These are phyloP conservation scores for Thysanoteuthis rhombus DNA, from an alignment of 2,888 invertebrate genomes.

Conservation along the genomic window DNA sequence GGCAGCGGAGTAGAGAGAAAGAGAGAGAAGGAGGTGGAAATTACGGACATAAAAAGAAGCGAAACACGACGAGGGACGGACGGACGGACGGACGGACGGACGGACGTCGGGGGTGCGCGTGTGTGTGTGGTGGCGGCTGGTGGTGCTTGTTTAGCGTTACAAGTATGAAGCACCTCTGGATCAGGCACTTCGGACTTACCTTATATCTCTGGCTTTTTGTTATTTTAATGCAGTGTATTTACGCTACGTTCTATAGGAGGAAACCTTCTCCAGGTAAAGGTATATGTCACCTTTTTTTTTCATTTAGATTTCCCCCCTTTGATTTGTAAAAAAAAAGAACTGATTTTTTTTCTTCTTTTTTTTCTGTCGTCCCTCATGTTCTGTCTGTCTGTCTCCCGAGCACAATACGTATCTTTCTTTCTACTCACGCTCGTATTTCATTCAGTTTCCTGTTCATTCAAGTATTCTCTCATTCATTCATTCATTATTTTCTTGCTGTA, in stretches of 20 bases:
- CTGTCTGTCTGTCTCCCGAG: too few relatives aligned
- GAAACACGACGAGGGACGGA: neutral
- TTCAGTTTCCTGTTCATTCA: neutral
- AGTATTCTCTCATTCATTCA: constrained; percentile 20
- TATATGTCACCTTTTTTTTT: neutral
- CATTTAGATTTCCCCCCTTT: neutral
- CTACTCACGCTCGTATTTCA: neutral
- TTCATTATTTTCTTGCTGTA: neutral
- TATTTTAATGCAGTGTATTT: constrained; percentile 27
- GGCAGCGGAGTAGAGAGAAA: neutral
- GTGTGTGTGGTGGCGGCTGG: constrained; percentile 1
- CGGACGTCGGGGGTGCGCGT: neutral
- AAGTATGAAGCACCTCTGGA: constrained; percentile 30
- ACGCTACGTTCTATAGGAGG: constrained; percentile 26
- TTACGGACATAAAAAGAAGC: neutral
- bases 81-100: neutral
- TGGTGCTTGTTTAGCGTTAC: constrained; percentile 25
- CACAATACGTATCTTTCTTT: neutral
- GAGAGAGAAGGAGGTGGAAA: neutral
- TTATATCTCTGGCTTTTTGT: constrained; percentile 29
- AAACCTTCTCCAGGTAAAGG: constrained; percentile 31
- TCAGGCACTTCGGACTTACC: constrained; percentile 29
- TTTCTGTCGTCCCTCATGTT: too few relatives aligned
- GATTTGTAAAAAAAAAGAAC: neutral
- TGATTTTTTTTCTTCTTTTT: too few relatives aligned